A percentile compares a stretch with the other conserved stretches of the same genome.
Evolutionary conservation across 2,797 vertebrate genomes (phyloP).

Genomic region (Manis crassicaudata): DNA sequence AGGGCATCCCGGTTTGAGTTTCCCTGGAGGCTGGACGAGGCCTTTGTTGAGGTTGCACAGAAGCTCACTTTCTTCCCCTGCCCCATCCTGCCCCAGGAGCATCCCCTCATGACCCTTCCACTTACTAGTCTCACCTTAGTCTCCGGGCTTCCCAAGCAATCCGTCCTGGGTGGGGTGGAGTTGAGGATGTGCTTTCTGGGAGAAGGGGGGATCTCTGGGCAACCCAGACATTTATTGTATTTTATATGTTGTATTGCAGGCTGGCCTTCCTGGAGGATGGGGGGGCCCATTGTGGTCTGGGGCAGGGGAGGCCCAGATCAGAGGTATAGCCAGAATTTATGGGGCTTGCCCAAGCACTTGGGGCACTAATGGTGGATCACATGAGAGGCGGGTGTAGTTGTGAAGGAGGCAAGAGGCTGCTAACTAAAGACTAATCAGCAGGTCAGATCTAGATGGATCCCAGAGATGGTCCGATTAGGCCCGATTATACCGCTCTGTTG

Average conservation of each 20-base stretch:
- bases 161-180: not conserved
- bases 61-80: not conserved
- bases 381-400: no score
- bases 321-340: not conserved
- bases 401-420: not conserved
- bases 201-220: not conserved
- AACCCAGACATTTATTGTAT: no score
- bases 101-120: no score
- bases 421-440: not conserved
- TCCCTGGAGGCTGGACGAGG: not conserved
- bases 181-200: not conserved
- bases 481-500: no score
- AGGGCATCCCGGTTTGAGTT: no score
- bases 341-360: not conserved
- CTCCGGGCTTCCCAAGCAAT: not conserved
- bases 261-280: not conserved
- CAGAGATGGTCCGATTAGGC: accelerated
- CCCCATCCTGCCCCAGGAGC: accelerated
- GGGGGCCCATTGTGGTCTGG: no score
- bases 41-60: not conserved
- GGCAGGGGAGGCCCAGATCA: accelerated
- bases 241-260: not conserved
- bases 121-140: not conserved
- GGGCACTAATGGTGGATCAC: not conserved
- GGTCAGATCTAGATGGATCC: not conserved